Evolutionary conservation across 2,113 vertebrate genomes (phyloP).

Genomic region (Mungos mungo): DNA sequence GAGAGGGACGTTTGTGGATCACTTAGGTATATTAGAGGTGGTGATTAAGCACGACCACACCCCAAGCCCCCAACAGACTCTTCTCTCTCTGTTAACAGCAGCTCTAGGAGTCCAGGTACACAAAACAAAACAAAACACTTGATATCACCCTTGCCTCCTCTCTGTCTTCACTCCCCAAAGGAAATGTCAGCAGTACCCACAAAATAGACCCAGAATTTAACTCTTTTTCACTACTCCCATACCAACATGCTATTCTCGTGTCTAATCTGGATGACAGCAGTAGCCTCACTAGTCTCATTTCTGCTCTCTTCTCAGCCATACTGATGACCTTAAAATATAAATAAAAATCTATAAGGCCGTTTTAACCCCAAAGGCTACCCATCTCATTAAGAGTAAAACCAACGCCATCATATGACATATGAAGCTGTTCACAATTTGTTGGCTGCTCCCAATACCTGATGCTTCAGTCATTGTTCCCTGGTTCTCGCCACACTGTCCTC

Average conservation of each 20-base stretch:
- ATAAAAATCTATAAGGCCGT: not conserved
- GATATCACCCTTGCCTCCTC: not conserved
- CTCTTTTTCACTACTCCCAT: not conserved
- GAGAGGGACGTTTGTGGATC: not conserved
- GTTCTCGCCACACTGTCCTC: not conserved
- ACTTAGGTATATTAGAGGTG: not conserved
- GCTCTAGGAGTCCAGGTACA: not conserved
- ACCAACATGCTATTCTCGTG: not conserved
- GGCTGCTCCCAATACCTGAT: not conserved
- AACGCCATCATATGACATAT: not conserved
- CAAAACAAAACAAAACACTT: not conserved
- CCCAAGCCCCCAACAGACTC: rapidly evolving
- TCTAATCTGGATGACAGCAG: not conserved
- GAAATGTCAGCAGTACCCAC: not conserved
- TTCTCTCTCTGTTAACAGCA: not conserved
- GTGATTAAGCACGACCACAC: not conserved
- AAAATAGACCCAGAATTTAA: not conserved
- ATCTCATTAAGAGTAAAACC: not conserved
- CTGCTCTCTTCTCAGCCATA: not conserved
- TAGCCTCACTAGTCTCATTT: not conserved
- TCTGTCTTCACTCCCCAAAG: not conserved
- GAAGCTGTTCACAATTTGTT: not conserved
- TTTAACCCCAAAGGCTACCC: not conserved
- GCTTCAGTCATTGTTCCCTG: not conserved
- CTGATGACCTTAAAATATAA: not conserved